These are phyloP conservation scores for Coranthus polyacanthus DNA, from an alignment of 2,797 vertebrate genomes.

Conservation along the genomic window DNA sequence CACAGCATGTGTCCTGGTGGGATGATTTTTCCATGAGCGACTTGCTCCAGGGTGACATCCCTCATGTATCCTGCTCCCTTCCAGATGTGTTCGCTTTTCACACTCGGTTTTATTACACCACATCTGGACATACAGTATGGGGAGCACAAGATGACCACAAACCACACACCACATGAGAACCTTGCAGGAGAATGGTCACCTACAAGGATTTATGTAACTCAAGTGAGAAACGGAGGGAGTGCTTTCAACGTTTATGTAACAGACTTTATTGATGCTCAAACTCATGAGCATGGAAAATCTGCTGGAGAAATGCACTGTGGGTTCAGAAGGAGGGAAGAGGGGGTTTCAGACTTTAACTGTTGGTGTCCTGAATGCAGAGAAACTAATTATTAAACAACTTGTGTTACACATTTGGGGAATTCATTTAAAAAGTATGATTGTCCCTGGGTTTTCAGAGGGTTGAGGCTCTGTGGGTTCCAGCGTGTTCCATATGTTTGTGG, in stretches of 20 bases:
- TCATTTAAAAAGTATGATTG: too few species aligned
- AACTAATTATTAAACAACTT: not conserved
- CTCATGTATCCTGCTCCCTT: conserved; percentile 48
- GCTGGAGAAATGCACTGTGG: not conserved
- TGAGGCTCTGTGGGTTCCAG: too few species aligned
- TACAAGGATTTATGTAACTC: conserved; percentile 58
- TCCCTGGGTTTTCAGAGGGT: too few species aligned
- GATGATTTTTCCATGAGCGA: conserved; percentile 44
- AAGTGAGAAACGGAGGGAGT: conserved; percentile 36
- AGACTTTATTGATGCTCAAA: conserved; percentile 38
- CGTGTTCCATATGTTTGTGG: too few species aligned
- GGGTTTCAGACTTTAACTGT: conserved; percentile 1
- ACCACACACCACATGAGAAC: conserved; percentile 34
- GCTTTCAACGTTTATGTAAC: conserved; percentile 59
- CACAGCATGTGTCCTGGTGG: conserved; percentile 9
- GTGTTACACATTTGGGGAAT: too few species aligned
- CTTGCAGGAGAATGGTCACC: conserved; percentile 53
- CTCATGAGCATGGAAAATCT: conserved; percentile 35
- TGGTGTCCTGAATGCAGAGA: not conserved
- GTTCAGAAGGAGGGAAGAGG: not conserved
- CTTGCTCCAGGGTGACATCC: conserved; percentile 46
- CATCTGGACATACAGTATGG: conserved; percentile 59
- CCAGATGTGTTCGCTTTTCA: conserved; percentile 67
- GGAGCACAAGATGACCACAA: conserved; percentile 48
- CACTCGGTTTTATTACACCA: conserved; percentile 55